A percentile compares a stretch with the other conserved stretches of the same genome.
Conservation (phyloP, 2,113 vertebrate species). For the Drymodes brunneopygia region DNA sequence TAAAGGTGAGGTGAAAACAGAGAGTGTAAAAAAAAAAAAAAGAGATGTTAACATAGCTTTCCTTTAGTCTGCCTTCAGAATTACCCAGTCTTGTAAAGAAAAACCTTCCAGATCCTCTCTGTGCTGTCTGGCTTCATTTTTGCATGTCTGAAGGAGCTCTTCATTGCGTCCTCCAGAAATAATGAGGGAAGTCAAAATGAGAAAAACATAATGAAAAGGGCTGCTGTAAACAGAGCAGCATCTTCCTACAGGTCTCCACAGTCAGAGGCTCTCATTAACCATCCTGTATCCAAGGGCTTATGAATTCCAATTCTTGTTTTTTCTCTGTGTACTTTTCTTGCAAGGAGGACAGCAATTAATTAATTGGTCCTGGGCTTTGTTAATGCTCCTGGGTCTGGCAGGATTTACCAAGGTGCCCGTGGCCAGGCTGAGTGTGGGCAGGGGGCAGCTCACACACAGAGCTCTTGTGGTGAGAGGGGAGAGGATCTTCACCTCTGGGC, state of each 20-base stretch:
- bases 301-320: background rate
- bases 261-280: background rate
- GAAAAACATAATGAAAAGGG: background rate
- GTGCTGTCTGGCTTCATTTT: background rate
- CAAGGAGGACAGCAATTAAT: background rate
- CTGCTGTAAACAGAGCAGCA: background rate
- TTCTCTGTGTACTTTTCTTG: background rate
- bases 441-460: background rate
- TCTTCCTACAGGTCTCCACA: background rate
- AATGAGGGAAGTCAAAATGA: background rate
- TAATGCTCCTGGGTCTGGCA: background rate
- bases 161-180: background rate
- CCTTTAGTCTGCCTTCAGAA: background rate
- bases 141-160: background rate
- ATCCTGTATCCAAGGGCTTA: background rate
- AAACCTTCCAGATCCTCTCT: background rate
- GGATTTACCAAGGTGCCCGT: background rate
- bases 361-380: background rate
- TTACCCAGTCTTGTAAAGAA: background rate
- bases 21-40: background rate
- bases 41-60: background rate
- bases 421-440: background rate
- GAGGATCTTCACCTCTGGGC: background rate
- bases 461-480: background rate
- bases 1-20: background rate